Conservation (phyloP, 1,140 invertebrate genomes). For the Eurytemora carolleeae region DNA sequence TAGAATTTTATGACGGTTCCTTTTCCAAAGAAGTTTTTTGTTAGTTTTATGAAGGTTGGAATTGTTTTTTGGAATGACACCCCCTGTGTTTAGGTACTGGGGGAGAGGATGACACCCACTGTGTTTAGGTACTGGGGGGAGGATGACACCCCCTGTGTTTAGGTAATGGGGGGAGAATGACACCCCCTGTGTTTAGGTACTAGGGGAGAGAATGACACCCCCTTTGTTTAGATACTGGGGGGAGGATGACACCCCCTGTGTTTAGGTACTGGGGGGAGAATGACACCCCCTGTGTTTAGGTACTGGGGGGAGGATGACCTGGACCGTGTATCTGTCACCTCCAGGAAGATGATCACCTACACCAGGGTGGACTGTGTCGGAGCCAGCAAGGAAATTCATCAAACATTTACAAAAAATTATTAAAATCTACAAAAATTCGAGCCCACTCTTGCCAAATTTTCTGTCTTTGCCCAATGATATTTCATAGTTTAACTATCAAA, state of each 20-base stretch:
- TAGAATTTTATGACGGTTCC: too few relatives aligned
- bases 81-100: too few relatives aligned
- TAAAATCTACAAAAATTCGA: conserved; percentile 27
- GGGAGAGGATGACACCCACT: too few relatives aligned
- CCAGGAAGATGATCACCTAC: conserved; percentile 28
- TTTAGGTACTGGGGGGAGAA: conserved; percentile 49
- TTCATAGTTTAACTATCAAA: too few relatives aligned
- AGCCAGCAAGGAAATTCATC: conserved; percentile 39
- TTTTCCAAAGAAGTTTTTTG: too few relatives aligned
- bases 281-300: conserved; percentile 36
- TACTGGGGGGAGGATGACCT: conserved; percentile 46
- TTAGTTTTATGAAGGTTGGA: too few relatives aligned
- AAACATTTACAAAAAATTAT: not conserved
- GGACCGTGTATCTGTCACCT: conserved; percentile 19
- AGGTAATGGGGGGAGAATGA: conserved; percentile 49
- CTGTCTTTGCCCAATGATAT: too few relatives aligned
- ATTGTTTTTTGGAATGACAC: too few relatives aligned
- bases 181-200: conserved; percentile 31
- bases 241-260: conserved; percentile 36
- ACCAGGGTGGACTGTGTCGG: conserved; percentile 70
- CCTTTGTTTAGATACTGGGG: conserved; percentile 40
- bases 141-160: too few relatives aligned
- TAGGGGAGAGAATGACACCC: conserved; percentile 41
- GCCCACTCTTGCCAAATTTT: too few relatives aligned
- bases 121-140: too few relatives aligned